A percentile compares a stretch with the other conserved stretches of the same genome.
Evolutionary conservation across 2,113 vertebrate species (phyloP).

Genomic region (Telmatochromis sp.): DNA sequence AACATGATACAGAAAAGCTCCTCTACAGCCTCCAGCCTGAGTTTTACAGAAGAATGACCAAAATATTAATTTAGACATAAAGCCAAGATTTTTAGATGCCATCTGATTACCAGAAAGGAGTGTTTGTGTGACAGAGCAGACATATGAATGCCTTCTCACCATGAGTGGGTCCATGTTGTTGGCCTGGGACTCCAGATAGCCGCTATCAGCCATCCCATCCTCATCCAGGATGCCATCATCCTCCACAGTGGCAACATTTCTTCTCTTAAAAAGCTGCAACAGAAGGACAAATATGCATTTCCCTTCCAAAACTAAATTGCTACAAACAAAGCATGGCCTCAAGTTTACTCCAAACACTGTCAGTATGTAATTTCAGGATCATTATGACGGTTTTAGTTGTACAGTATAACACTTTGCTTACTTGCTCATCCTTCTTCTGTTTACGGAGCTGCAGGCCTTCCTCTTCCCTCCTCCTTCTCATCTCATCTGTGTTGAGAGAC

Average conservation of each 20-base stretch:
- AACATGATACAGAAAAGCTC: not conserved
- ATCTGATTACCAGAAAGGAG: not conserved
- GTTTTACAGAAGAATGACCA: not conserved
- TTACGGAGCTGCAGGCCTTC: conserved; percentile 94
- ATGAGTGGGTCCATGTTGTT: conserved; percentile 93
- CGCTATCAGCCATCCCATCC: conserved; percentile 95
- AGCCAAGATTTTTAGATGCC: not conserved
- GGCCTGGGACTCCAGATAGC: conserved; percentile 90
- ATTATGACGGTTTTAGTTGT: not conserved
- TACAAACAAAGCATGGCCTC: not conserved
- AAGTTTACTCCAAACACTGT: not conserved
- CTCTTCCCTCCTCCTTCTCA: conserved; percentile 94
- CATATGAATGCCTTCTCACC: conserved; percentile 63
- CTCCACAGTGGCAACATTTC: conserved; percentile 90
- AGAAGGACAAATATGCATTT: not conserved
- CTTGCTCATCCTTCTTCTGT: conserved; percentile 97
- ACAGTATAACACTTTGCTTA: conserved; percentile 22
- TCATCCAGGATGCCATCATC: conserved; percentile 84
- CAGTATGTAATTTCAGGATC: not conserved
- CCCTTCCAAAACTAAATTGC: not conserved
- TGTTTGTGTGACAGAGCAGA: not conserved
- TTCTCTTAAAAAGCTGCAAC: conserved; percentile 89
- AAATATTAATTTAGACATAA: accelerated
- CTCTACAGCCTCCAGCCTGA: not conserved
- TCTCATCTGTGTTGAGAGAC: conserved; percentile 94